Base-by-base conservation (phyloP, 2,888 invertebrate species). In the Drosophila pseudotakahashii region DNA sequence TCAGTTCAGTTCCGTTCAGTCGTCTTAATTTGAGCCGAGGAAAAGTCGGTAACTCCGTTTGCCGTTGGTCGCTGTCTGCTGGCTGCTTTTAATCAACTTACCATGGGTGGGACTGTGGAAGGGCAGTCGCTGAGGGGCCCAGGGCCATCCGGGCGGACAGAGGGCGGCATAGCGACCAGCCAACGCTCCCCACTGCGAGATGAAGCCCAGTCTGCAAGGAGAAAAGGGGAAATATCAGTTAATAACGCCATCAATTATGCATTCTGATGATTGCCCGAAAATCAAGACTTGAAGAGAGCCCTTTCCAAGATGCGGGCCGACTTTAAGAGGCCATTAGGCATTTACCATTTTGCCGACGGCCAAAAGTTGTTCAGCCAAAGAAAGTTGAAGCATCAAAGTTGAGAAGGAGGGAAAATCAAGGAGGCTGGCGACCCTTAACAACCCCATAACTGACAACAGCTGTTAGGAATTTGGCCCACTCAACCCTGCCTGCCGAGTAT, bases 151-250 rank as follows among this genome's bases (percentile, higher is more conserved):
- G 55, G 93, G 92, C 3, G 96, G 96, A 50, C 94, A 94, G 45
- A 96, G 92, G 1, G 95, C 95, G 0, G 95, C 95, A 87, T 96
- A 96, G 88, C 95, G 93, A 34, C 94, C 96, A 0, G 96, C 96
- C 63, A 96, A 92, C 0, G 96, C 96, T 62, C 96, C 96, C 94
- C 96, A 96, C 89, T 96, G 96, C 10, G 96, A 95, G 92, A 96
- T 96, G 78, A 96, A 93, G 45, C 96, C 96, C 93, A 96, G 93
- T 92, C 96, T 96, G 94, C 0, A 94, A 94, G 72, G 88, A 85
- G 16, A 23, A 70, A 66, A 68, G 66, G 57, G 6, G 30, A 30
- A 34, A 53, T 53, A 51, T 59, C 45, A 70, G 61, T 85, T 75
- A 76, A 58, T 74, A 70, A 61, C 69, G 58, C 54, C 62, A 77